phyloP scores from a whole-genome alignment of 2,888 invertebrate species.

The Eupithecia centaureata region DNA sequence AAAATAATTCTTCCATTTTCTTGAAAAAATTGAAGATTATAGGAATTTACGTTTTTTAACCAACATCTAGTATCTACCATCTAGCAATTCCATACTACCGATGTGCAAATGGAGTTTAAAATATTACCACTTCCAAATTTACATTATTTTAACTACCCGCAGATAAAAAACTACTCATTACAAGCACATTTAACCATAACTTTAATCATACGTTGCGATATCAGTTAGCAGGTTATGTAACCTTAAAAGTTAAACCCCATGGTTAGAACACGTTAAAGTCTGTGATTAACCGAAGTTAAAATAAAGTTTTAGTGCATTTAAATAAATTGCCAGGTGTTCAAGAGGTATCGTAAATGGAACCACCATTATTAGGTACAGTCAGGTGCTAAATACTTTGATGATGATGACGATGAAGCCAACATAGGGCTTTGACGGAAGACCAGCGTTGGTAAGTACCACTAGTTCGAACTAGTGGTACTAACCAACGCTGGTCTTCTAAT shows the following conservation, averaged over 20 bases:
- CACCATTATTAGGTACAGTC: conserved; percentile 35
- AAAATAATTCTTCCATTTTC: too few relatives aligned
- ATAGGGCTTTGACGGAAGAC: too few relatives aligned
- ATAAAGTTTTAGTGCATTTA: conserved; percentile 34
- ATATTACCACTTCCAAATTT: conserved; percentile 1
- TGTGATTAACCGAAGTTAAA: conserved; percentile 30
- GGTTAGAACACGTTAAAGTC: conserved; percentile 28
- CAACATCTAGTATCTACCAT: neutral
- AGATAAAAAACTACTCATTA: conserved; percentile 3
- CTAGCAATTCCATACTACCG: neutral
- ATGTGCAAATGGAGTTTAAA: neutral
- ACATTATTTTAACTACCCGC: neutral
- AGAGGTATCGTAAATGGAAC: conserved; percentile 29
- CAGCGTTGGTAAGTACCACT: too few relatives aligned
- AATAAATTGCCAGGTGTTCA: conserved; percentile 33
- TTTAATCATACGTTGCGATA: conserved; percentile 11
- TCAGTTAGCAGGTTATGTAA: conserved; percentile 22
- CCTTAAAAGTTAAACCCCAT: conserved; percentile 15
- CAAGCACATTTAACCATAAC: conserved; percentile 1
- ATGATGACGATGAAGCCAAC: too few relatives aligned
- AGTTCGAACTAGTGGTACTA: too few relatives aligned
- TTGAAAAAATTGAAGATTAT: too few relatives aligned
- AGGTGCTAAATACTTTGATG: neutral
- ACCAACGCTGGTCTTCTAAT: too few relatives aligned
- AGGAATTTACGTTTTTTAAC: neutral